A percentile compares a stretch with the other conserved stretches of the same genome.
Conservation (phyloP, 2,888 invertebrate species). For the Sarcophaga caerulescens region DNA sequence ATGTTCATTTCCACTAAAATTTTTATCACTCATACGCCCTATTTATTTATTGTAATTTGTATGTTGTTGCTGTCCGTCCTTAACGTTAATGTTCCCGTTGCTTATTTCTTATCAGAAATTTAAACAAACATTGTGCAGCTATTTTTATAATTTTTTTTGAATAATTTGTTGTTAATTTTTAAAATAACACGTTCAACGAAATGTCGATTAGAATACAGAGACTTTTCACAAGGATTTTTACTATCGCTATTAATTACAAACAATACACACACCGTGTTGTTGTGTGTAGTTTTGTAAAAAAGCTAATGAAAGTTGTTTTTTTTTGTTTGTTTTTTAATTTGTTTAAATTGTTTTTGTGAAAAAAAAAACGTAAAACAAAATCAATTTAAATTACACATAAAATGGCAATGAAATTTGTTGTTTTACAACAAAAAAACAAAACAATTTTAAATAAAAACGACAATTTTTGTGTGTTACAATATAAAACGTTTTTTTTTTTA, state of each 20-base stretch:
- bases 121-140: background rate
- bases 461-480: background rate
- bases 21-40: conserved; percentile 46
- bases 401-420: conserved; percentile 56
- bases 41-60: background rate
- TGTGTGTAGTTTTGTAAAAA: conserved; percentile 32
- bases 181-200: conserved; percentile 10
- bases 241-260: conserved; percentile 46
- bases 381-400: conserved; percentile 32
- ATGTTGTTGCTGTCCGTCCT: background rate
- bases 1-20: conserved; percentile 9
- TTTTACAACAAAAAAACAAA: conserved; percentile 20
- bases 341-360: conserved; percentile 35
- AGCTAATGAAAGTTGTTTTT: conserved; percentile 66
- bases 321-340: conserved; percentile 35
- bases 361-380: conserved; percentile 23
- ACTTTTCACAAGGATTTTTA: conserved; percentile 65
- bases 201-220: conserved; percentile 28
- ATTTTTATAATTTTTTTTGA: conserved; percentile 30
- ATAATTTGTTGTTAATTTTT: background rate
- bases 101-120: background rate
- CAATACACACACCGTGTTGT: conserved; percentile 38
- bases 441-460: conserved; percentile 48
- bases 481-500: background rate
- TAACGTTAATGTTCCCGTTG: background rate